These are phyloP conservation scores for Hormiphora californensis DNA, from an alignment of 37 sponge, comb jelly and placozoan species.

Conservation along the genomic window DNA sequence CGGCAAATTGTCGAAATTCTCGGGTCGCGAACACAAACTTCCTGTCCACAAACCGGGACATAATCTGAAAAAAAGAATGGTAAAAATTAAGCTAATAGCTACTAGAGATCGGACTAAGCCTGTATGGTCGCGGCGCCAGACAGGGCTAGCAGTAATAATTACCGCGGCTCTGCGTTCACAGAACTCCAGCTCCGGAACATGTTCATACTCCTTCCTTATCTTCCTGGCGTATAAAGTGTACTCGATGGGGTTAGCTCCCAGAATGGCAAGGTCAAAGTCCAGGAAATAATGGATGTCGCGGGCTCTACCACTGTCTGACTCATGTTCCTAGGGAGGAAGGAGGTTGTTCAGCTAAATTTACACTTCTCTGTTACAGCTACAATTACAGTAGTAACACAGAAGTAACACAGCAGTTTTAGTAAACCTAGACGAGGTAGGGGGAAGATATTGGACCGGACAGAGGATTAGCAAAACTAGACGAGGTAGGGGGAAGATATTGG, in stretches of 20 bases:
- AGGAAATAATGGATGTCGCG: slow-evolving; percentile 46
- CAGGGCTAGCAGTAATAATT: too few relatives aligned
- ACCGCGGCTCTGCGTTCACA: neutral
- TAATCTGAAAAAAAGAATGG: neutral
- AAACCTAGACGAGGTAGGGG: too few relatives aligned
- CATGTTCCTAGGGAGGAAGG: slow-evolving; percentile 17
- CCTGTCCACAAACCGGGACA: neutral
- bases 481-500: too few relatives aligned
- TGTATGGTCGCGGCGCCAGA: too few relatives aligned
- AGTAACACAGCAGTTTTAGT: too few relatives aligned
- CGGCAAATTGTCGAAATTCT: slow-evolving; percentile 36
- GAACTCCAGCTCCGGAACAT: slow-evolving; percentile 3
- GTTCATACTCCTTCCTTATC: neutral
- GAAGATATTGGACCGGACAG: too few relatives aligned
- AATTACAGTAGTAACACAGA: too few relatives aligned
- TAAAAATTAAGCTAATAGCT: too few relatives aligned
- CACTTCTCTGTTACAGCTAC: too few relatives aligned
- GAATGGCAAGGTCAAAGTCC: slow-evolving; percentile 18
- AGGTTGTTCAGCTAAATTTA: too few relatives aligned
- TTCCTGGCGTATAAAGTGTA: slow-evolving; percentile 11
- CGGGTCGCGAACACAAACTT: slow-evolving; percentile 9
- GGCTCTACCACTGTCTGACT: neutral
- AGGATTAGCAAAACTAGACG: too few relatives aligned
- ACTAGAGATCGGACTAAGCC: too few relatives aligned
- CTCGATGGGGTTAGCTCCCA: slow-evolving; percentile 22